Evolutionary conservation across 2,113 vertebrate species (phyloP), one percentile per base, ranked within the genome.

Genomic region (Ranitomeya imitator): DNA sequence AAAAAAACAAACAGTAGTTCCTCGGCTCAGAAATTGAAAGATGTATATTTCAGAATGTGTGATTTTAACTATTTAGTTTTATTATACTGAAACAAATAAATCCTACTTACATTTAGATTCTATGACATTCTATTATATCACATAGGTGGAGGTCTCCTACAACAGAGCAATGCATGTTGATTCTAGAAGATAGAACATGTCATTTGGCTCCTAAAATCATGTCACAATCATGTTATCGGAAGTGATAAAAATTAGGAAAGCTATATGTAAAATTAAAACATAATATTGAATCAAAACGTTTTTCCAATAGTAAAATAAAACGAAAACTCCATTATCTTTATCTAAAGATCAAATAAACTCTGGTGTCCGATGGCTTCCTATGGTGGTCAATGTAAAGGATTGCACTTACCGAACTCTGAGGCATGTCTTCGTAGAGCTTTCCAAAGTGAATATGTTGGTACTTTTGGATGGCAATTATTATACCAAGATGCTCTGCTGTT

Each of bases 391-490:
- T 45, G 4, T 21, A 77, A 51, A 37, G 31, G 15, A 60, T 15
- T 21, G 45, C 9, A 79, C 87, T 89, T 89, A 89, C 87, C 87
- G 3, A 85, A 31, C 37, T n/a, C 45, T 11, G 87, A 79, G 13
- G 73, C 59, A 31, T 37, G 73, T 26, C 51, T 69, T 45, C 79
- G 73, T 15, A 89, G 73, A 79, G 71, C 54, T 89, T 84, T 69
- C 82, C 87, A 85, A 45, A 78, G 31, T 13, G 51, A 79, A 16
- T 37, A 52, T 3, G 21, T 84, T 85, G 57, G 11, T 77, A 26
- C 76, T 78, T 84, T 74, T 78, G 60, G 23, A 45, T 76, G 19
- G 61, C 18, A 84, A 23, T 45, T 55, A 69, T 26, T 69, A 63
- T 63, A 69, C 81, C 59, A 88, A 77, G 71, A 55, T 67, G 57